phyloP scores from a whole-genome alignment of 2,113 vertebrate species.

The Equus quagga region DNA sequence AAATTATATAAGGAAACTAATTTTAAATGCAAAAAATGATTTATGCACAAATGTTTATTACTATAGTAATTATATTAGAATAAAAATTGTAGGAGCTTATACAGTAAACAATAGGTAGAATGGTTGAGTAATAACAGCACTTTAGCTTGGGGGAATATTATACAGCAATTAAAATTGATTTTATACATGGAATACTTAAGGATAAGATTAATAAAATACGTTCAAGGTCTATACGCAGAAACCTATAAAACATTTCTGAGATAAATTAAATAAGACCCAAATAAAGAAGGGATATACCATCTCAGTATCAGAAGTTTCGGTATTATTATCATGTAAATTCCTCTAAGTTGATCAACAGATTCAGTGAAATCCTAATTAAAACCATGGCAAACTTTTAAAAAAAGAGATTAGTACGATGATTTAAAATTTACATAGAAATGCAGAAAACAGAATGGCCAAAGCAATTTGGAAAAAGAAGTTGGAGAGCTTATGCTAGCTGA shows the following conservation, averaged over 20 bases:
- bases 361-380: background rate
- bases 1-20: background rate
- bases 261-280: background rate
- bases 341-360: background rate
- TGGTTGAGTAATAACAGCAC: background rate
- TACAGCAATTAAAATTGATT: slow-evolving; percentile 16
- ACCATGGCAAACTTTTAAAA: background rate
- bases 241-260: background rate
- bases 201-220: slow-evolving; percentile 28
- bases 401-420: background rate
- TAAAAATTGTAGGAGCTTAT: background rate
- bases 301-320: background rate
- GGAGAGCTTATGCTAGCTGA: background rate
- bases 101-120: background rate
- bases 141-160: slow-evolving; percentile 10
- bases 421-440: slow-evolving; percentile 28
- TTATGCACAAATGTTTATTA: background rate
- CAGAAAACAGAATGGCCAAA: slow-evolving; percentile 19
- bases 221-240: background rate
- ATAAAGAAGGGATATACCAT: background rate
- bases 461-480: background rate
- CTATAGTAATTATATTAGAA: background rate
- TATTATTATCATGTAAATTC: background rate
- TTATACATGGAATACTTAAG: background rate
- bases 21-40: slow-evolving; percentile 14